A percentile compares a stretch with the other conserved stretches of the same genome.
Evolutionary conservation across 2,113 vertebrate species (phyloP).

Genomic region (Trachemys scripta): DNA sequence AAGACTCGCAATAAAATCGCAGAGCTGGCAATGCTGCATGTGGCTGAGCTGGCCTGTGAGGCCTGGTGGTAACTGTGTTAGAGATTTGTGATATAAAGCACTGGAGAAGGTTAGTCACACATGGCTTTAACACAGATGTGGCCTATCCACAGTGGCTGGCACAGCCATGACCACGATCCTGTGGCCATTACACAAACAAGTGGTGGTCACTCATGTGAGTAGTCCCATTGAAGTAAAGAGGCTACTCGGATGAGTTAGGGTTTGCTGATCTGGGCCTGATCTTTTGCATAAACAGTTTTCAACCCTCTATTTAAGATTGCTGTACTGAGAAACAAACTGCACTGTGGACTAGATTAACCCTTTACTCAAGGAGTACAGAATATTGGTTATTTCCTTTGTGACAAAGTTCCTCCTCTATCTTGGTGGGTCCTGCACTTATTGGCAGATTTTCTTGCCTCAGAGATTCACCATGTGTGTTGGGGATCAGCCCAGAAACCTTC

Average conservation of each 20-base stretch:
- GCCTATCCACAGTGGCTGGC: neutral
- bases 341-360: neutral
- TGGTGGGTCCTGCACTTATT: too few species aligned
- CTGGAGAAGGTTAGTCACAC: neutral
- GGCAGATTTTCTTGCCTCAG: too few species aligned
- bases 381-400: neutral
- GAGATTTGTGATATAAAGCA: conserved; percentile 21
- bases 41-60: neutral
- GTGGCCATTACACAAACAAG: neutral
- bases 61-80: neutral
- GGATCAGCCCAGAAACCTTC: too few species aligned
- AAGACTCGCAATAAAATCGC: neutral
- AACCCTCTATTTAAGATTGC: neutral
- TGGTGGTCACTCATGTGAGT: neutral
- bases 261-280: neutral
- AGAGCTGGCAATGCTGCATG: neutral
- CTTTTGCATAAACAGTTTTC: neutral
- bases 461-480: too few species aligned
- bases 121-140: neutral
- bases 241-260: accelerated
- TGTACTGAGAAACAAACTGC: neutral
- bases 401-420: too few species aligned
- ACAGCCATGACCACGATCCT: neutral
- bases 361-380: neutral
- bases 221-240: neutral